Base-by-base conservation (phyloP, 2,113 vertebrate genomes). In the Heterochromis multidens region DNA sequence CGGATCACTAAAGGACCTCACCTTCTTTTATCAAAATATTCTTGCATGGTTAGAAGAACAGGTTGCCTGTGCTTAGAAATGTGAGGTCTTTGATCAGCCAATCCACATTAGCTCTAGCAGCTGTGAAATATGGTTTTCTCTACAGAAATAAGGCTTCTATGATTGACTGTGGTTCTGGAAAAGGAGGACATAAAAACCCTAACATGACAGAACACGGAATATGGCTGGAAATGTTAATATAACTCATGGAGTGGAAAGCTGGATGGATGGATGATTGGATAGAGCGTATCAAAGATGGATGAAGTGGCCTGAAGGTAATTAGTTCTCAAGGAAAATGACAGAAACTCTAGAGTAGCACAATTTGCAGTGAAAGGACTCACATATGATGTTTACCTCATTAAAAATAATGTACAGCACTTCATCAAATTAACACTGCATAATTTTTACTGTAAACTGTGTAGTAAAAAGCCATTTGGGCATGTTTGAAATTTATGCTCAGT, bases 21-120 rank as follows among this genome's bases (percentile, higher is more conserved):
- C 80, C 84, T 63, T 21, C 76, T 91, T 89, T 88, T n/a, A 85
- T 89, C 85, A 78, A 62, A 77, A 84, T 79, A 80, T 77, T 43
- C 83, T 76, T 63, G 52, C 54, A 16, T 46, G 82, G 65, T 77
- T 80, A 21, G 21, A 70, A 77, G 85, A 91, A 80, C 87, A 89
- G 81, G 83, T 90, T 87, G 59, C 25, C 67, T 72, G 82, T 85
- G 89, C 80, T 77, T 43, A 74, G 81, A 84, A 86, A 85, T 40
- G 40, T 31, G 23, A 80, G 74, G 27, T 54, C 84, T 89, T 92
- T 92, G 90, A 94, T 92, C 89, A 89, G 77, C 88, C 90, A 91
- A 81, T 91, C 81, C 80, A 82, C 80, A 82, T 83, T 87, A 89
- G 79, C 40, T 76, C 59, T 62, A 77, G 82, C 19, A 52, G 16